A percentile compares a stretch with the other conserved stretches of the same genome.
Conservation (phyloP, 2,797 vertebrate genomes). For the Sebastolobus alascanus region DNA sequence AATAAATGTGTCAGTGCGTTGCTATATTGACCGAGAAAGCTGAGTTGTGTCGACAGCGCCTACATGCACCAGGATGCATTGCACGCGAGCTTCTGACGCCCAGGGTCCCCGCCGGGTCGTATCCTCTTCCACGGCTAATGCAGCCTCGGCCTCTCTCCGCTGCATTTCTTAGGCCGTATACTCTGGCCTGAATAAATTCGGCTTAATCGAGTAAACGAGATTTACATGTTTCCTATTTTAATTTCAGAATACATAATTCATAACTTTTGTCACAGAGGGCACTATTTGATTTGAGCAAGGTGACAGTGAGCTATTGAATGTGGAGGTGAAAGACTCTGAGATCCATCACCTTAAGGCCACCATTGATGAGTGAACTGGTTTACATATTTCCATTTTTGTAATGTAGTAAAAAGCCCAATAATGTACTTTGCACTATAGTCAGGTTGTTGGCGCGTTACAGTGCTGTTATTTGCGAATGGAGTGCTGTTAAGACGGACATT, state of each 20-base stretch:
- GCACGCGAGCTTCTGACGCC: too few species aligned
- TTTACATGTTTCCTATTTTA: not conserved
- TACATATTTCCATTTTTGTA: slow-evolving; percentile 16
- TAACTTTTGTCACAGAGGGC: slow-evolving; percentile 12
- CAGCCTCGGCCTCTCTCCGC: too few species aligned
- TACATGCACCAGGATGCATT: too few species aligned
- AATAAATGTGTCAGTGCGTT: not conserved
- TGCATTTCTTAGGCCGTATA: too few species aligned
- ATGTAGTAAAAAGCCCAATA: not conserved
- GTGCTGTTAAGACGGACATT: slow-evolving; percentile 5
- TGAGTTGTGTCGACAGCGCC: not conserved
- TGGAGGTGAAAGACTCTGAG: not conserved
- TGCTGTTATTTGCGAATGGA: slow-evolving; percentile 5
- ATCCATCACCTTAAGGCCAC: not conserved
- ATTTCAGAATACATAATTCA: slow-evolving; percentile 18
- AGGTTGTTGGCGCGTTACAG: not conserved
- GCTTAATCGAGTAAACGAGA: not conserved
- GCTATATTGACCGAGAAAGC: not conserved
- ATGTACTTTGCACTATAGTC: not conserved
- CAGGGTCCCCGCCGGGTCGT: too few species aligned
- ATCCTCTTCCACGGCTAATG: too few species aligned
- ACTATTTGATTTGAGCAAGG: slow-evolving; percentile 14
- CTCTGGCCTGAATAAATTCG: too few species aligned
- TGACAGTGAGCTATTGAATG: not conserved
- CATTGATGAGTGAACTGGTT: slow-evolving; percentile 9